Conservation (phyloP, 1,140 invertebrate species). For the Battus philenor region DNA sequence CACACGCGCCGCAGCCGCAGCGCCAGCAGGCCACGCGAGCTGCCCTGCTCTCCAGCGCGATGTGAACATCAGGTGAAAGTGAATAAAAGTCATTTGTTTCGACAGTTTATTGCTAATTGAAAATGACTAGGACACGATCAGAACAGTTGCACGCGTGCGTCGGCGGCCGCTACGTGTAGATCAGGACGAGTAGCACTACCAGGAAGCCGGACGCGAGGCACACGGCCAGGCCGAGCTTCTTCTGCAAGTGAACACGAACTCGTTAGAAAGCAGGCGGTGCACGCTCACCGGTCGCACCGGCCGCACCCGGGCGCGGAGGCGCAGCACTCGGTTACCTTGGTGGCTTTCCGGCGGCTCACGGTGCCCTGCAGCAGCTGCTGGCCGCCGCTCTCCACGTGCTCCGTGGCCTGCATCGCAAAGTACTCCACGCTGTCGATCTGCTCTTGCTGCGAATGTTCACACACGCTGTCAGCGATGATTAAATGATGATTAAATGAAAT, state of each 20-base stretch:
- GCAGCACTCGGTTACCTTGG: conserved; percentile 37
- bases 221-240: conserved; percentile 48
- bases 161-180: conserved; percentile 18
- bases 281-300: too few species aligned
- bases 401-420: conserved; percentile 81
- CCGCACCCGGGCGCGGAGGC: neutral
- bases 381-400: conserved; percentile 79
- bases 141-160: neutral
- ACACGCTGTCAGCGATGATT: neutral
- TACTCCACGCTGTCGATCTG: conserved; percentile 84
- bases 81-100: neutral
- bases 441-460: conserved; percentile 77
- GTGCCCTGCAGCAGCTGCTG: conserved; percentile 57
- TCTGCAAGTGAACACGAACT: conserved; percentile 41
- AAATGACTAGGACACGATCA: neutral
- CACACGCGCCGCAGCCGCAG: too few species aligned
- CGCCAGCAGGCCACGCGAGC: too few species aligned
- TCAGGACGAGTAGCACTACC: conserved; percentile 46
- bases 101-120: neutral
- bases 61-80: too few species aligned
- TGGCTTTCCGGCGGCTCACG: conserved; percentile 43
- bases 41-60: too few species aligned
- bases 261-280: too few species aligned
- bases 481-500: neutral
- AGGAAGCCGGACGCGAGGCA: conserved; percentile 50